Percentiles rank a stretch among this genome's conserved stretches.
These are phyloP conservation scores for Falco rusticolus DNA, from an alignment of 2,797 vertebrate genomes.

Conservation along the genomic window DNA sequence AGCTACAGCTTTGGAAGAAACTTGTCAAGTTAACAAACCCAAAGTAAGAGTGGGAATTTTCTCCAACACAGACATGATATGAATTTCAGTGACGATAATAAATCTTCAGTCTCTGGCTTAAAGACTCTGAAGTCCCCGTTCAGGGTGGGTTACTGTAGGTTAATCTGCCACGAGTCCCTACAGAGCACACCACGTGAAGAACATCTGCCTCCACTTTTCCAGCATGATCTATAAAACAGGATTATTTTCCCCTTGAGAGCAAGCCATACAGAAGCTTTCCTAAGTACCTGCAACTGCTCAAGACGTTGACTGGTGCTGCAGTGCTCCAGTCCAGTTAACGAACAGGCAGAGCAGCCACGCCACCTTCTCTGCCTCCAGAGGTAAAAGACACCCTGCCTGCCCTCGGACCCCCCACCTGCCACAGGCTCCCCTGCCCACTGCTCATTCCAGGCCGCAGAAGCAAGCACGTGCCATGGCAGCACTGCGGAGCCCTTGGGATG, in stretches of 20 bases:
- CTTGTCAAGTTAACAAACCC: neutral
- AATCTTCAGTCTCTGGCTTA: neutral
- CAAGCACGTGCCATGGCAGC: rapidly evolving
- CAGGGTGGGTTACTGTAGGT: neutral
- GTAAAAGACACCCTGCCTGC: neutral
- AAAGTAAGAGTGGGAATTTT: neutral
- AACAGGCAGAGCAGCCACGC: neutral
- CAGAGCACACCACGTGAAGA: neutral
- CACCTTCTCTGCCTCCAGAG: neutral
- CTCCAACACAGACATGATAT: neutral
- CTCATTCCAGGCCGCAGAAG: neutral
- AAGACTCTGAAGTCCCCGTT: neutral
- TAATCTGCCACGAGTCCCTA: neutral
- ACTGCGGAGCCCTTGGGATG: rapidly evolving
- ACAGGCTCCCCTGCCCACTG: neutral
- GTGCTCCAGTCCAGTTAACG: rapidly evolving
- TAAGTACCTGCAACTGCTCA: neutral
- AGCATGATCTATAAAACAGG: neutral
- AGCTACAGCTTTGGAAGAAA: neutral
- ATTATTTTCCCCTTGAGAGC: neutral
- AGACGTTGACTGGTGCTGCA: rapidly evolving
- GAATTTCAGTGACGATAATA: neutral
- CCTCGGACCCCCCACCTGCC: rapidly evolving
- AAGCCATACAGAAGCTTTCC: neutral
- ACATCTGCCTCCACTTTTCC: conserved; percentile 31